Base-by-base conservation (phyloP, 2,888 invertebrate species). In the Diaprepes abbreviatus region DNA sequence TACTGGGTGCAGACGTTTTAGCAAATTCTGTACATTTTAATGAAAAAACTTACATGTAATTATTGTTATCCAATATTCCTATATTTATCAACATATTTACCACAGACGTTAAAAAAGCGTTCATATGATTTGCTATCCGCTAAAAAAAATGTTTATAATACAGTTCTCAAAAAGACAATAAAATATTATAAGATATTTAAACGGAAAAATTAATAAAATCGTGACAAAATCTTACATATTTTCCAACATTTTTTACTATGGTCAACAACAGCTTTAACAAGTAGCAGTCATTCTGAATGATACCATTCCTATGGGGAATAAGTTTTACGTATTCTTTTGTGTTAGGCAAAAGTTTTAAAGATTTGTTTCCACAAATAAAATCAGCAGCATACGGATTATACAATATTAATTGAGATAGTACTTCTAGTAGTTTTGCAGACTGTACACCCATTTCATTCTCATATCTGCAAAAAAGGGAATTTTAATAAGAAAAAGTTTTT, bases 181-280 rank as follows among this genome's bases (percentile, higher is more conserved):
- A n/a, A n/a, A n/a, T n/a, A n/a, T n/a, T n/a, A n/a, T n/a, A n/a
- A n/a, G n/a, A n/a, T n/a, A n/a, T n/a, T n/a, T n/a, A n/a, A n/a
- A n/a, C n/a, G n/a, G n/a, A n/a, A n/a, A n/a, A n/a, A n/a, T n/a
- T n/a, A n/a, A n/a, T n/a, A n/a, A n/a, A n/a, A n/a, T n/a, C n/a
- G n/a, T n/a, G n/a, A n/a, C n/a, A n/a, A n/a, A n/a, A n/a, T n/a
- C 76, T 76, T 75, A 80, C 81, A 66, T 76, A 77, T 71, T 76
- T 75, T 57, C 77, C 77, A 59, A 77, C 74, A n/a, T 75, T 63
- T 40, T 55, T 73, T 17, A 78, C 60, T 55, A 74, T 71, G 12
- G 55, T 66, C 31, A 75, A 58, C n/a, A 79, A 31, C 36, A 74
- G 57, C 45, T 68, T 73, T 38, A 78, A 64, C 63, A 76, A 75